phyloP scores from a whole-genome alignment of 2,797 vertebrate genomes.

The Lycodopsis pacificus region DNA sequence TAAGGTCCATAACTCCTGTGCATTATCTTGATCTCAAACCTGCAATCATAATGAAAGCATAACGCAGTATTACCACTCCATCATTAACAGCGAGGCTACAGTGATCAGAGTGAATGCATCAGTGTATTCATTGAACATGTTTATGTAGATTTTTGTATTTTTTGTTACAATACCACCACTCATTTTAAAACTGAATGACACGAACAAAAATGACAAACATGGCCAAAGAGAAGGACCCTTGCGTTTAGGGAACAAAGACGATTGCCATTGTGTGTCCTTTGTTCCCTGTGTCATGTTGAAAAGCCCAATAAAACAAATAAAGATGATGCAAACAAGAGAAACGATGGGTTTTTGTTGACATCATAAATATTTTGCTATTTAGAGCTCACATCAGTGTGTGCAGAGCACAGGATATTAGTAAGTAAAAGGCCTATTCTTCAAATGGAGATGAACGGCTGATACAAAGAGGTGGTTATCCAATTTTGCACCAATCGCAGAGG shows the following conservation, averaged over 20 bases:
- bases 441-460: conserved; percentile 66
- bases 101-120: conserved; percentile 44
- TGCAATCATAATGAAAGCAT: conserved; percentile 39
- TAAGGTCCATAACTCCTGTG: not conserved
- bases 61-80: conserved; percentile 25
- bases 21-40: conserved; percentile 18
- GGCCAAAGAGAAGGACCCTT: conserved; percentile 11
- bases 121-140: conserved; percentile 43
- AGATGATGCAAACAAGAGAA: conserved; percentile 65
- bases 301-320: conserved; percentile 56
- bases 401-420: conserved; percentile 13
- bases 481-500: conserved; percentile 70
- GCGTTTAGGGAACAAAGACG: conserved; percentile 44
- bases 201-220: conserved; percentile 30
- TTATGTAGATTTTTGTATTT: not conserved
- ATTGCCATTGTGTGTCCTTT: conserved; percentile 47
- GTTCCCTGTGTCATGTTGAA: conserved; percentile 31
- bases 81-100: conserved; percentile 42
- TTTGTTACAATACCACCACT: conserved; percentile 13
- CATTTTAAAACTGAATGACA: conserved; percentile 28
- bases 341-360: conserved; percentile 31
- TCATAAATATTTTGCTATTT: conserved; percentile 57
- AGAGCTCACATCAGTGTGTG: conserved; percentile 22
- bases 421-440: conserved; percentile 47
- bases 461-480: conserved; percentile 74